Evolutionary conservation across 2,888 invertebrate genomes (phyloP), one percentile per base, ranked within the genome.

Genomic region (Epirrhoe alternata): DNA sequence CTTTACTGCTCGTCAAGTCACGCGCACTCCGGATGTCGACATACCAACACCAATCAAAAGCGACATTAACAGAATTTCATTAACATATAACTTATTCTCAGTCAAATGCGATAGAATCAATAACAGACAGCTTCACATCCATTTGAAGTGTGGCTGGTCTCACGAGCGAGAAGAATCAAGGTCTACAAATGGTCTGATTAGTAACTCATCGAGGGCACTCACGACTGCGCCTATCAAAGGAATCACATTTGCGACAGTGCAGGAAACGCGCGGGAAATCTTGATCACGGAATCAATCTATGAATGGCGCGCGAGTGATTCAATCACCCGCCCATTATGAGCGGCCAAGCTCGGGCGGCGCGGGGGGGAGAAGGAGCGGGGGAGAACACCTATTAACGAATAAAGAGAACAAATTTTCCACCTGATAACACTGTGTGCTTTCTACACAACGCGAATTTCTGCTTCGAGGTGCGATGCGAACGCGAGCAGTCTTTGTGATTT

Each of bases 281-380:
- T 80, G 84, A 85, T 85, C 80, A 77, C 69, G 73, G 76, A 81
- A 86, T 84, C 86, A 81, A 86, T 86, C 81, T 76, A 65, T 85
- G 84, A 88, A 87, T 86, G 81, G 86, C 80, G 80, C 75, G 81
- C 81, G 77, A 80, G 81, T 84, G 86, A 88, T 88, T 86, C 86
- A 87, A 88, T 88, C 88, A 85, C 74, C 77, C 81, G 84, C 82
- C 88, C 85, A 88, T 89, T 88, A 87, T 82, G 79, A 79, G 68
- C 77, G 77, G 84, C 81, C 82, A 84, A 83, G 84, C 77, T 83
- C 77, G 83, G 83, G 81, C 74, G 79, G 73, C 73, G 79, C 77
- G 81, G n/a, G 14, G n/a, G 51, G 30, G 38, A 14, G 4, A 31
- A 42, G 30, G 33, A 45, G 51, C n/a, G 10, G 51, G 10, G 17